A percentile compares a stretch with the other conserved stretches of the same genome.
Conservation (phyloP, 2,113 vertebrate genomes). For the Mastomys natalensis region DNA sequence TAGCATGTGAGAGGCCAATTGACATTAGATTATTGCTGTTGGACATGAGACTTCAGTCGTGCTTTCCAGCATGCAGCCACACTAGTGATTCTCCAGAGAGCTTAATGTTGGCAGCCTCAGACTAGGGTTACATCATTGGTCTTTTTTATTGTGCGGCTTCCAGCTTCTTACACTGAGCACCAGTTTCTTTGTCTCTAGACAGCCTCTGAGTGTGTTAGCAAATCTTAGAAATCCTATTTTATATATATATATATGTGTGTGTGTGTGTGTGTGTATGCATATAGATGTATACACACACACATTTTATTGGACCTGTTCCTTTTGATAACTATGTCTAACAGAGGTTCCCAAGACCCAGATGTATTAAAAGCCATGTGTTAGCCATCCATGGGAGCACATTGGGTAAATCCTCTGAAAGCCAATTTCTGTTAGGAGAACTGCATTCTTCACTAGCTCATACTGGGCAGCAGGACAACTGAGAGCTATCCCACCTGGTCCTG, state of each 20-base stretch:
- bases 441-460: background rate
- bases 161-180: background rate
- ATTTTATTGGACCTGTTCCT: background rate
- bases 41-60: background rate
- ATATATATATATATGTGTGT: background rate
- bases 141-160: background rate
- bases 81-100: background rate
- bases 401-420: background rate
- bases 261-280: too few relatives aligned
- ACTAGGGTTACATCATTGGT: background rate
- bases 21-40: background rate
- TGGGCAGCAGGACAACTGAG: background rate
- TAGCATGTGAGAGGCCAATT: background rate
- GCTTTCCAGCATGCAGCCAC: background rate
- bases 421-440: background rate
- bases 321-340: background rate
- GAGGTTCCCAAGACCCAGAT: background rate
- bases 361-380: background rate
- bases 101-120: background rate
- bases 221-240: background rate
- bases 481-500: background rate
- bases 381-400: background rate
- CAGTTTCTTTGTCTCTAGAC: background rate
- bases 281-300: background rate
- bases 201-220: background rate